Base-by-base conservation (phyloP, 1,140 invertebrate genomes). In the Drosophila dunni region DNA sequence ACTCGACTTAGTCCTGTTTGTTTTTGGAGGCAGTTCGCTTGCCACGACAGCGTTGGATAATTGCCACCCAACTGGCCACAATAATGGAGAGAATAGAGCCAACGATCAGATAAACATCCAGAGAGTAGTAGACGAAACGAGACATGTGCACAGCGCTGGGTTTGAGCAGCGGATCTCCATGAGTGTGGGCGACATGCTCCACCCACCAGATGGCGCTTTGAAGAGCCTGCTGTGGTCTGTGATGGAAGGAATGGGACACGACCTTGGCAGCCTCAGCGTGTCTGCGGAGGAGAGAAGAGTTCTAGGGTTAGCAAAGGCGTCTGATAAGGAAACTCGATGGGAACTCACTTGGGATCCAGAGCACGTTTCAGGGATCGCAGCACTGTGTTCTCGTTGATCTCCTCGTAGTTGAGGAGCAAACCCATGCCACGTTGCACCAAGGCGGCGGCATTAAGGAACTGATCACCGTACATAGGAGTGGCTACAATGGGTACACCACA, bases 401-500 rank as follows among this genome's bases (percentile, higher is more conserved):
- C 93, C 48, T 90, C 84, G 42, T 93, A 94, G 42, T 93, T 75
- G 11, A 96, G 48, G 7, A 94, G 79, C 0, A 94, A 91, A 4
- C 95, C 95, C 38, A 94, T 93, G 3, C 95, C 95, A 42, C 94
- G 94, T 24, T 94, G 93, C 70, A 94, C 92, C 1, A 95, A 75
- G 0, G 94, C 93, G 6, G 93, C 93, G 0, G 93, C 93, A 79
- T 95, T 95, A 2, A 95, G 93, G 42, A 94, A 94, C 81, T 95
- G 95, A 81, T 97, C 96, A 1, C 94, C 95, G 61, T 95, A 94
- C 61, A 97, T 91, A 8, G 96, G 96, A 75, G 97, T 94, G 13
- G 94, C 94, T 6, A 97, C 92, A 42, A 96, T 93, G 0, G 96
- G 96, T 5, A 97, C 95, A 7, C 94, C 96, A 76, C 94, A 96